Conservation (phyloP, 2,888 invertebrate genomes). For the Vandiemenella viatica region DNA sequence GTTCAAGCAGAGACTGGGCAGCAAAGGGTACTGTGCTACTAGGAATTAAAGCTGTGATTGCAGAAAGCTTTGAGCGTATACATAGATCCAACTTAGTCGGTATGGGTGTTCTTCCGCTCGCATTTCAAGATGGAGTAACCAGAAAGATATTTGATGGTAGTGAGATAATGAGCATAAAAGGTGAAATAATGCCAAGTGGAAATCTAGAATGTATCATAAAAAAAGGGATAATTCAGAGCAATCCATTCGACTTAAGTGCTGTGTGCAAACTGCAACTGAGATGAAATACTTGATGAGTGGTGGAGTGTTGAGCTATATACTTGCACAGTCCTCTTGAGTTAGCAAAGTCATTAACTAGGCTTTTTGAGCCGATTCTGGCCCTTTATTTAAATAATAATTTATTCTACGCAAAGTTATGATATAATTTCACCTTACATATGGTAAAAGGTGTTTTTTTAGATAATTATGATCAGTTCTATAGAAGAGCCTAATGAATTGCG, state of each 20-base stretch:
- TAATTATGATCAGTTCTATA: not conserved
- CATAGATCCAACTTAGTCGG: slow-evolving; percentile 39
- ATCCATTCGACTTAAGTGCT: slow-evolving; percentile 1
- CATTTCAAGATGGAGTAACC: slow-evolving; percentile 24
- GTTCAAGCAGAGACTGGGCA: slow-evolving; percentile 17
- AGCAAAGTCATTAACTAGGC: not conserved
- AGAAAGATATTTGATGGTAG: slow-evolving; percentile 1
- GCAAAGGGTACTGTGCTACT: slow-evolving; percentile 16
- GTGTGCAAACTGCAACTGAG: slow-evolving; percentile 2
- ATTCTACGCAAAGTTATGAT: not conserved
- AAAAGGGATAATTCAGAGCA: slow-evolving; percentile 1
- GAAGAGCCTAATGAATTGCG: not conserved
- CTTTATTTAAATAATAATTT: not conserved
- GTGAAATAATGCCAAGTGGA: slow-evolving; percentile 1
- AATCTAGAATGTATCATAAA: slow-evolving; percentile 2
- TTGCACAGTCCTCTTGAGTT: not conserved
- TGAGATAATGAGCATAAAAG: slow-evolving; percentile 2
- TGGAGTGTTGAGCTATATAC: not conserved
- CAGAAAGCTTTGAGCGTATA: slow-evolving; percentile 40
- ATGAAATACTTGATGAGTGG: slow-evolving; percentile 1
- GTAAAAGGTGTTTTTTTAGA: not conserved
- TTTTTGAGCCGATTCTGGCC: not conserved
- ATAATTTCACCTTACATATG: not conserved
- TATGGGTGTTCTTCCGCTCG: slow-evolving; percentile 42
- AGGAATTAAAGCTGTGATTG: slow-evolving; percentile 38